These are phyloP conservation scores for Lateolabrax maculatus DNA, from an alignment of 2,797 vertebrate species.

Conservation along the genomic window DNA sequence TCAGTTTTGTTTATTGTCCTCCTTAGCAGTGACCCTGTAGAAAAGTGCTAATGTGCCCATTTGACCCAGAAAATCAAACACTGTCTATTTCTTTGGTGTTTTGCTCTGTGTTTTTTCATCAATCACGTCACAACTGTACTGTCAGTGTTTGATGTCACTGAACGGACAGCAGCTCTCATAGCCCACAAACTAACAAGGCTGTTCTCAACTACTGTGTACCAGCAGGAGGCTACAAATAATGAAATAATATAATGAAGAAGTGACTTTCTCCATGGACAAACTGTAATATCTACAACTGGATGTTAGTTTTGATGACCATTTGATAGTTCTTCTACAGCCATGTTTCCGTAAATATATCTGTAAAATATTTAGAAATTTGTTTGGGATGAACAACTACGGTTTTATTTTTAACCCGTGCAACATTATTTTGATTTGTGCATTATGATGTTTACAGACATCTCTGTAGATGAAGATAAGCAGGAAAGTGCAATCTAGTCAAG, in stretches of 20 bases:
- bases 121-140: neutral
- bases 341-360: neutral
- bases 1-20: neutral
- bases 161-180: neutral
- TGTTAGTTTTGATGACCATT: neutral
- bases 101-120: neutral
- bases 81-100: neutral
- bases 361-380: slow-evolving; percentile 24
- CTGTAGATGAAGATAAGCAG: slow-evolving; percentile 73
- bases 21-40: no score
- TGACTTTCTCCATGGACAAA: neutral
- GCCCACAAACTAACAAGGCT: neutral
- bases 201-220: neutral
- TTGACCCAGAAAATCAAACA: neutral
- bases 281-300: neutral
- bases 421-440: slow-evolving; percentile 57
- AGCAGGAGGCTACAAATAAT: neutral
- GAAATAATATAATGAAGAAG: neutral
- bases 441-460: slow-evolving; percentile 72
- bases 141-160: neutral
- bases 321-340: neutral
- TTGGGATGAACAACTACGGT: neutral
- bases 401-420: slow-evolving; percentile 18
- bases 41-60: no score
- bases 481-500: slow-evolving; percentile 66